phyloP scores from a whole-genome alignment of 2,888 invertebrate genomes.

The Phasia obesa region DNA sequence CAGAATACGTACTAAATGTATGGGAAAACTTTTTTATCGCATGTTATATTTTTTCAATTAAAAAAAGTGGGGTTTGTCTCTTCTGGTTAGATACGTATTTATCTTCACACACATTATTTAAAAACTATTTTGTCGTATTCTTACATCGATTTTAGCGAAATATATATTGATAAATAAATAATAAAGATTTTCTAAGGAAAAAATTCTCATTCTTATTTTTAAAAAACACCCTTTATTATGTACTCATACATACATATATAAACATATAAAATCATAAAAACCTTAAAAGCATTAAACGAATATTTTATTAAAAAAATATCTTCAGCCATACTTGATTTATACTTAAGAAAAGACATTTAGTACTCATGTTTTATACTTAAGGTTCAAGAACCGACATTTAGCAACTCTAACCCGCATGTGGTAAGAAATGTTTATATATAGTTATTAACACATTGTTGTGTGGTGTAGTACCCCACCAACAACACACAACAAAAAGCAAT shows the following conservation, averaged over 20 bases:
- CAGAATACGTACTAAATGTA: too few species aligned
- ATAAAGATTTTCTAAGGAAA: not conserved
- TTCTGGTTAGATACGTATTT: too few species aligned
- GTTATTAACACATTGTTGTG: slow-evolving; percentile 5
- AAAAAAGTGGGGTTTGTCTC: too few species aligned
- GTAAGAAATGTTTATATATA: slow-evolving; percentile 52
- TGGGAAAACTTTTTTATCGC: too few species aligned
- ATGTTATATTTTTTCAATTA: too few species aligned
- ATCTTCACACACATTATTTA: too few species aligned
- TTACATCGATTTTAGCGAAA: too few species aligned
- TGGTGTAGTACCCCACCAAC: slow-evolving; percentile 10
- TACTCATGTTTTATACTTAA: slow-evolving; percentile 42
- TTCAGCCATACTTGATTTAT: not conserved
- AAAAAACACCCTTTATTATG: too few species aligned
- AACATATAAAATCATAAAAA: too few species aligned
- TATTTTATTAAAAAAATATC: not conserved
- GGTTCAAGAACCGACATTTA: slow-evolving; percentile 54
- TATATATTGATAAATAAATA: too few species aligned
- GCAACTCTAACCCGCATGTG: slow-evolving; percentile 63
- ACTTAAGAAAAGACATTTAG: slow-evolving; percentile 7
- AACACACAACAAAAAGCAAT: not conserved
- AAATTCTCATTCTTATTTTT: too few species aligned
- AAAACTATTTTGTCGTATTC: too few species aligned
- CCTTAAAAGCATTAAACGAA: not conserved
- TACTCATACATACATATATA: not conserved